These are phyloP conservation scores for Timema podura DNA, from an alignment of 2,888 invertebrate genomes.

Conservation along the genomic window DNA sequence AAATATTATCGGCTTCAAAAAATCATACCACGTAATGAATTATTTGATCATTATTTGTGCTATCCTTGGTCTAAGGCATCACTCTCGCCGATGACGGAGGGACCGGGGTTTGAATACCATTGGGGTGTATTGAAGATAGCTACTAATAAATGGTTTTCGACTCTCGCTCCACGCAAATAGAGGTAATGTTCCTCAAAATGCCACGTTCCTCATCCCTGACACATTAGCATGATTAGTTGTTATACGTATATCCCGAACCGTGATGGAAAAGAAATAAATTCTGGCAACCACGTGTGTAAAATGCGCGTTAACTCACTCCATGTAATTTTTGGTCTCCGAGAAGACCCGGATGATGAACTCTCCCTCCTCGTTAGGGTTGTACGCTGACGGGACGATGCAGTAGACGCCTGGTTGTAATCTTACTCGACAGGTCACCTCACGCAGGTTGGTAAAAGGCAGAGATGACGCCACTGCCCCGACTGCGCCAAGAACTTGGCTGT, in stretches of 20 bases:
- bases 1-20: too few relatives aligned
- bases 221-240: neutral
- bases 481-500: conserved; percentile 51
- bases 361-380: conserved; percentile 52
- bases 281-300: neutral
- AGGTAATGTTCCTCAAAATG: too few relatives aligned
- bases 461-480: conserved; percentile 48
- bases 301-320: conserved; percentile 34
- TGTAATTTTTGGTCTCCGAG: conserved; percentile 44
- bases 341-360: conserved; percentile 55
- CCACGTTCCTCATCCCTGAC: too few relatives aligned
- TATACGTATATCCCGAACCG: neutral
- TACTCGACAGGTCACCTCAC: conserved; percentile 53
- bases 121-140: too few relatives aligned
- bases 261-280: neutral
- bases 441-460: conserved; percentile 52
- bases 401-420: conserved; percentile 53
- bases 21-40: too few relatives aligned
- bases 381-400: conserved; percentile 54
- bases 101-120: too few relatives aligned
- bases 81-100: too few relatives aligned
- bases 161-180: too few relatives aligned
- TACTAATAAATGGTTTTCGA: too few relatives aligned
- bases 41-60: too few relatives aligned
- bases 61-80: too few relatives aligned